Percentiles rank a stretch among this genome's conserved stretches.
Conservation (phyloP, 2,888 invertebrate genomes). For the Ectropis crepuscularia region DNA sequence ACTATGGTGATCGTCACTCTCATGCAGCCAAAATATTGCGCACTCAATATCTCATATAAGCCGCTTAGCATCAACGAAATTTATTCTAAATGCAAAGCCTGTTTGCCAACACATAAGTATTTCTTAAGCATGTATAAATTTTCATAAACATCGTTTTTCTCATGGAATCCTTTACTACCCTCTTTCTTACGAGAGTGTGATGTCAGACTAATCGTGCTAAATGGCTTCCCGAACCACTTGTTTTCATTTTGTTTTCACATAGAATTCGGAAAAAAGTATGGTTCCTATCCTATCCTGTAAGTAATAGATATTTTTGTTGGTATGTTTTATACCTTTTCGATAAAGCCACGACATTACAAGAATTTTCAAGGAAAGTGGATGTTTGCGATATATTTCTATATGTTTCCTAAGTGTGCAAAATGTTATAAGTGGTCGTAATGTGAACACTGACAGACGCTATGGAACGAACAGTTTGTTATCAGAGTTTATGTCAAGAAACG, state of each 20-base stretch:
- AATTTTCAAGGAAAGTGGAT: too few species aligned
- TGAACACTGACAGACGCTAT: too few species aligned
- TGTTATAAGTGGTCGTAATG: too few species aligned
- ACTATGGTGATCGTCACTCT: too few species aligned
- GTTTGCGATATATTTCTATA: too few species aligned
- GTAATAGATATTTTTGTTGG: slow-evolving; percentile 5
- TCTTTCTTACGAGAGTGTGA: slow-evolving; percentile 16
- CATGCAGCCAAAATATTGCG: neutral
- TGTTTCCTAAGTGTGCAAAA: too few species aligned
- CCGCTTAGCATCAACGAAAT: neutral
- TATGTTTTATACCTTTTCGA: too few species aligned
- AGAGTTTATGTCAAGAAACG: too few species aligned
- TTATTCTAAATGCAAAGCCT: neutral
- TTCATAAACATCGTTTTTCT: slow-evolving; percentile 18
- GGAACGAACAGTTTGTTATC: too few species aligned
- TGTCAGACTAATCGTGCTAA: slow-evolving; percentile 29
- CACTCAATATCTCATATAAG: neutral
- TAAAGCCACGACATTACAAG: too few species aligned
- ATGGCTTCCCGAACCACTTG: slow-evolving; percentile 28
- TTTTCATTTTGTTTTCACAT: slow-evolving; percentile 22
- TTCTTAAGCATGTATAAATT: slow-evolving; percentile 21
- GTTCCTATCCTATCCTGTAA: too few species aligned
- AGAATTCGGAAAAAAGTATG: slow-evolving; percentile 12
- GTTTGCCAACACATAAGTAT: slow-evolving; percentile 12
- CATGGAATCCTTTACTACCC: slow-evolving; percentile 10